These are phyloP conservation scores for Bufo bufo DNA, from an alignment of 2,113 vertebrate species.

Conservation along the genomic window DNA sequence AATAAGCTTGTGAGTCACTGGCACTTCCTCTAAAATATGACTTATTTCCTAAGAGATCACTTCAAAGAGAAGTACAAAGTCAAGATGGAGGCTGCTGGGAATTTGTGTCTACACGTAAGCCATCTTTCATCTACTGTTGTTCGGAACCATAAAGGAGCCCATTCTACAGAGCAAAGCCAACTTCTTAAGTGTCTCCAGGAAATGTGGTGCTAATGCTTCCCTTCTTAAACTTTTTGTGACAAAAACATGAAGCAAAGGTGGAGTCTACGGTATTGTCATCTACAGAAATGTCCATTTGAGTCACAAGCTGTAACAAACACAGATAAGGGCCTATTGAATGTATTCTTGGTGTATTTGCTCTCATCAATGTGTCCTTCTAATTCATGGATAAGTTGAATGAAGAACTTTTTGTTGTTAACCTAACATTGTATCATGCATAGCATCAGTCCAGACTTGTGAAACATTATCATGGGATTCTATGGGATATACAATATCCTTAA, in stretches of 20 bases:
- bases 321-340: not conserved
- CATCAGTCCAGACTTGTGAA: too few relatives aligned
- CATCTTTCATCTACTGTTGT: slow-evolving; percentile 31
- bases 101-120: not conserved
- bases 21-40: slow-evolving; percentile 8
- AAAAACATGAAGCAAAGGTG: not conserved
- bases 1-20: slow-evolving; percentile 34
- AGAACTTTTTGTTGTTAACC: not conserved
- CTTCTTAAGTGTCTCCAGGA: not conserved
- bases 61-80: slow-evolving; percentile 46
- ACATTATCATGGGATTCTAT: too few relatives aligned
- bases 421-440: not conserved
- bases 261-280: not conserved
- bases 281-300: not conserved
- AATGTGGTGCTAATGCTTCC: not conserved
- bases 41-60: slow-evolving; percentile 11
- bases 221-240: not conserved
- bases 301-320: not conserved
- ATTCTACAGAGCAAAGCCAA: not conserved
- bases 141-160: not conserved
- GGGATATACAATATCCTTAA: too few relatives aligned
- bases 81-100: slow-evolving; percentile 28
- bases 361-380: not conserved
- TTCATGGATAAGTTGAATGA: not conserved
- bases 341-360: not conserved